These are phyloP conservation scores for Caenorhabditis plicata DNA, from an alignment of 2,888 invertebrate species.

Conservation along the genomic window DNA sequence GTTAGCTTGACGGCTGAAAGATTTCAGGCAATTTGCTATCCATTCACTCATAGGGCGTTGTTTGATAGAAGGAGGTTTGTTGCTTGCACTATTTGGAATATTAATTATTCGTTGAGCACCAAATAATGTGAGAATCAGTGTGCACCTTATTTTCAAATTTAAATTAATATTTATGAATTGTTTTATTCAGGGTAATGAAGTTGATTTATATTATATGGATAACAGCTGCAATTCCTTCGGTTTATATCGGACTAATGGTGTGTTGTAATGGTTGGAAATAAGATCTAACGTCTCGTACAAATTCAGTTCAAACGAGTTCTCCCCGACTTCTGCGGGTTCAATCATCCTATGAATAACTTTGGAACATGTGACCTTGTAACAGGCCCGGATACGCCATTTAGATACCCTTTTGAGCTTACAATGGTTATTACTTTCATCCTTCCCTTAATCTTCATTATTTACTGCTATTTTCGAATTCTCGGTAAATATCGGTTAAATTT, in stretches of 20 bases:
- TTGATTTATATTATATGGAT: conserved; percentile 56
- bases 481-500: conserved; percentile 21
- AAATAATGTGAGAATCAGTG: not conserved
- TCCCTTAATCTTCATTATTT: conserved; percentile 59
- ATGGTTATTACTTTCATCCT: conserved; percentile 60
- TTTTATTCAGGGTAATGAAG: conserved; percentile 35
- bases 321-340: conserved; percentile 59
- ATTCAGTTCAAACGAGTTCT: conserved; percentile 58
- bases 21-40: conserved; percentile 63
- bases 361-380: conserved; percentile 58
- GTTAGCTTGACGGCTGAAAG: conserved; percentile 57
- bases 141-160: not conserved
- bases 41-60: conserved; percentile 47
- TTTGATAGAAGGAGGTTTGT: conserved; percentile 27
- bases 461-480: conserved; percentile 59
- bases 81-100: not conserved
- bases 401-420: too few relatives aligned
- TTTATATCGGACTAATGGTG: conserved; percentile 58
- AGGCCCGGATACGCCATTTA: conserved; percentile 27
- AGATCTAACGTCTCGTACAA: not conserved
- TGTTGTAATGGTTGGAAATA: not conserved
- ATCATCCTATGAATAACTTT: conserved; percentile 37
- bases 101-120: not conserved
- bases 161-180: not conserved
- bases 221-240: conserved; percentile 56